These are phyloP conservation scores for Carcina quercana DNA, from an alignment of 2,888 invertebrate species.

Conservation along the genomic window DNA sequence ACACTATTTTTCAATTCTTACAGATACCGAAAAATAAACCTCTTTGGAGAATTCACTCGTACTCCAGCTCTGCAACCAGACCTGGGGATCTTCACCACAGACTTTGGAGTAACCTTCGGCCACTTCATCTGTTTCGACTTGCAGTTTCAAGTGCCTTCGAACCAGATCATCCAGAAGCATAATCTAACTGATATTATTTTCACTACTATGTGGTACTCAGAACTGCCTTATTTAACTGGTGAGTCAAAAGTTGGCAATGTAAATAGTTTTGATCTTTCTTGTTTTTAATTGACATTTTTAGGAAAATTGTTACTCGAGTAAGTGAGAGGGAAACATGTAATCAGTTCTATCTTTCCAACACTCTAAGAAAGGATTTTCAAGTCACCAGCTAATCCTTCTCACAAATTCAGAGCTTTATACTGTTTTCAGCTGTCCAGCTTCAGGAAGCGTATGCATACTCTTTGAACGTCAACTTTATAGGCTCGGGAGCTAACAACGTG, in stretches of 20 bases:
- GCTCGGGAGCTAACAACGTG: conserved; percentile 80
- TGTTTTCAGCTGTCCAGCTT: conserved; percentile 76
- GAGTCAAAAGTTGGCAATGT: too few relatives aligned
- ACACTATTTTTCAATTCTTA: too few relatives aligned
- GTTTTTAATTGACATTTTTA: too few relatives aligned
- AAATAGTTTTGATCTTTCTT: too few relatives aligned
- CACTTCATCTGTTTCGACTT: conserved; percentile 90
- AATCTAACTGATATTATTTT: conserved; percentile 77
- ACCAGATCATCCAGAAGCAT: conserved; percentile 67
- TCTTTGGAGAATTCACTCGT: conserved; percentile 70
- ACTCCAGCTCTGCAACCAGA: conserved; percentile 74
- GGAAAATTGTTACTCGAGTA: too few relatives aligned
- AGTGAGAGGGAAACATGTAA: too few relatives aligned
- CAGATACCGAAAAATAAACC: conserved; percentile 66
- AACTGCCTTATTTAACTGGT: conserved; percentile 85
- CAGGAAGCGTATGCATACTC: conserved; percentile 82
- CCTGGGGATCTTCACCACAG: conserved; percentile 78
- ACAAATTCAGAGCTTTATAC: too few relatives aligned
- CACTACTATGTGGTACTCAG: conserved; percentile 87
- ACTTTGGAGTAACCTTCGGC: conserved; percentile 88
- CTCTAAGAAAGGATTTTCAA: too few relatives aligned
- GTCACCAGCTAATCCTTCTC: too few relatives aligned
- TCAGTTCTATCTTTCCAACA: too few relatives aligned
- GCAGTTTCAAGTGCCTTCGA: conserved; percentile 80
- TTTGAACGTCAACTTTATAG: conserved; percentile 80